phyloP scores from a whole-genome alignment of 2,797 vertebrate species.

The Euphonia xanthogaster region DNA sequence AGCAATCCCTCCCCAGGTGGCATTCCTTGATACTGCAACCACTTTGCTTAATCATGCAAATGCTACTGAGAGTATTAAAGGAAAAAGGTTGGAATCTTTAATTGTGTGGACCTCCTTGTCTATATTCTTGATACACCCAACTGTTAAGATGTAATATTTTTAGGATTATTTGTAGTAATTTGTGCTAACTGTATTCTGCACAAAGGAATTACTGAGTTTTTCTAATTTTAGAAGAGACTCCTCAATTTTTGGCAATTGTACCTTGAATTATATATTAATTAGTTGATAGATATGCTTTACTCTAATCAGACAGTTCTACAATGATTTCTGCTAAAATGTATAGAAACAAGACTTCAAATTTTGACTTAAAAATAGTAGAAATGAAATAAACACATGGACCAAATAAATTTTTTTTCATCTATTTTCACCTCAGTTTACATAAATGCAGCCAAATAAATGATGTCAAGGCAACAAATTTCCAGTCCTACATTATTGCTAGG shows the following conservation, averaged over 20 bases:
- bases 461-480: neutral
- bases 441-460: neutral
- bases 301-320: neutral
- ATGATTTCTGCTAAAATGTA: neutral
- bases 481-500: neutral
- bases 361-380: neutral
- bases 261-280: neutral
- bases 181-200: neutral
- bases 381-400: neutral
- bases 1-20: neutral
- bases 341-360: neutral
- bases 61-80: neutral
- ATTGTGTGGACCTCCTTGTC: neutral
- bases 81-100: neutral
- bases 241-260: neutral
- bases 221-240: neutral
- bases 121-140: neutral
- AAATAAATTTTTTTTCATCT: neutral
- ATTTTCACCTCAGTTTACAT: neutral
- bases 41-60: constrained; percentile 14
- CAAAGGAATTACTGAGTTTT: neutral
- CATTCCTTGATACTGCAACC: neutral
- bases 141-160: neutral
- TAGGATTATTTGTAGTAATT: neutral
- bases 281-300: neutral